Conservation (phyloP, 2,797 vertebrate genomes). For the Alosa sapidissima region DNA sequence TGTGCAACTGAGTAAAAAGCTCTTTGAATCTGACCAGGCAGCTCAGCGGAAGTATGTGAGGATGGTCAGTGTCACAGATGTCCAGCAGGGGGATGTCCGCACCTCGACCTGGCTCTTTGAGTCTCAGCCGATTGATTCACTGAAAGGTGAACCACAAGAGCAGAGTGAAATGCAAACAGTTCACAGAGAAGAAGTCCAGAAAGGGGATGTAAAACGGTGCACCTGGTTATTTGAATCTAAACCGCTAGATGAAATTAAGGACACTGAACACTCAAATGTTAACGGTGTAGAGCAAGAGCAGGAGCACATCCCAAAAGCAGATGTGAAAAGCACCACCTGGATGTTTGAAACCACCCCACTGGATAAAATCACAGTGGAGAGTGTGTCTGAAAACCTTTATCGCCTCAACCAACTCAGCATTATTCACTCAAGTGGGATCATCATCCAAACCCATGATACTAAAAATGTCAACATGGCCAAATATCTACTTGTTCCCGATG, state of each 20-base stretch:
- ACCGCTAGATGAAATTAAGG: constrained; percentile 84
- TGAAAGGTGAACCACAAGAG: constrained; percentile 79
- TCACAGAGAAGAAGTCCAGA: constrained; percentile 84
- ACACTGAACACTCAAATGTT: constrained; percentile 56
- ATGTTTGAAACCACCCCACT: constrained; percentile 88
- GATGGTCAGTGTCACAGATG: constrained; percentile 88
- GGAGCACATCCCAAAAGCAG: constrained; percentile 71
- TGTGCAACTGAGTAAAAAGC: constrained; percentile 79
- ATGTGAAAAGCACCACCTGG: constrained; percentile 89
- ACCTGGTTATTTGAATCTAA: constrained; percentile 93
- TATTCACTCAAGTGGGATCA: constrained; percentile 84
- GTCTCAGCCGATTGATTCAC: constrained; percentile 82
- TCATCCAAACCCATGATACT: constrained; percentile 82
- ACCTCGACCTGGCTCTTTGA: constrained; percentile 93
- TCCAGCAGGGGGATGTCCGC: constrained; percentile 83
- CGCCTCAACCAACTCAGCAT: constrained; percentile 72
- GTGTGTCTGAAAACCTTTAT: constrained; percentile 73
- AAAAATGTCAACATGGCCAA: constrained; percentile 85
- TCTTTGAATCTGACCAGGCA: constrained; percentile 81
- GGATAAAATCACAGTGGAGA: constrained; percentile 76
- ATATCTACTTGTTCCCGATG: constrained; percentile 72
- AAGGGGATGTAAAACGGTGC: constrained; percentile 89
- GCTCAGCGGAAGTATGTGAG: constrained; percentile 76
- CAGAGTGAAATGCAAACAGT: constrained; percentile 74
- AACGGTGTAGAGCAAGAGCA: constrained; percentile 50